Evolutionary conservation across 2,888 invertebrate genomes (phyloP).

Genomic region (Thymelicus acteon): DNA sequence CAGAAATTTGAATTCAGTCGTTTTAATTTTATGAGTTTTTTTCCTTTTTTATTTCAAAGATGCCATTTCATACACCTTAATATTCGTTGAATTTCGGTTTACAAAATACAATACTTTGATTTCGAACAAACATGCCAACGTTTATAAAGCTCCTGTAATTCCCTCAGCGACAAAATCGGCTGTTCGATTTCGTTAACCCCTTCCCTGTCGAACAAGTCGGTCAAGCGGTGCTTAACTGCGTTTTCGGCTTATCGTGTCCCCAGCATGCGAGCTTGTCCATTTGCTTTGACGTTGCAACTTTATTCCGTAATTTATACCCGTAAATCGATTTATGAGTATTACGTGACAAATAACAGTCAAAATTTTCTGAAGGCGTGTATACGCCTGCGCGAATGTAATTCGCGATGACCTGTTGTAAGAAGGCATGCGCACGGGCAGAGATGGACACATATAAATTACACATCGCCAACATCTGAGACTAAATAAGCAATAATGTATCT

Average conservation of each 20-base stretch:
- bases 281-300: slow-evolving; percentile 6
- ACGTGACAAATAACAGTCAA: not conserved
- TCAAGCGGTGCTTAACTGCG: slow-evolving; percentile 12
- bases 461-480: no score
- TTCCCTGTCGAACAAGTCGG: slow-evolving; percentile 8
- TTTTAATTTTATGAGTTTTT: no score
- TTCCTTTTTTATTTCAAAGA: no score
- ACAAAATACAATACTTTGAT: not conserved
- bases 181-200: slow-evolving; percentile 6
- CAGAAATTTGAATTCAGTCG: no score
- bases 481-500: no score
- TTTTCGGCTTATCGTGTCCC: slow-evolving; percentile 11
- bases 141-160: slow-evolving; percentile 9
- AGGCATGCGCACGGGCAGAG: no score
- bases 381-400: no score
- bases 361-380: no score
- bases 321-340: not conserved
- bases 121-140: not conserved
- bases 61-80: no score
- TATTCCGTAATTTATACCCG: slow-evolving; percentile 1
- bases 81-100: no score
- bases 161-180: slow-evolving; percentile 1
- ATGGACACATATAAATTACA: no score
- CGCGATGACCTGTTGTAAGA: no score
- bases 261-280: slow-evolving; percentile 7